Evolutionary conservation across 2,797 vertebrate genomes (phyloP).

Genomic region (Platyrinchus mystaceus): DNA sequence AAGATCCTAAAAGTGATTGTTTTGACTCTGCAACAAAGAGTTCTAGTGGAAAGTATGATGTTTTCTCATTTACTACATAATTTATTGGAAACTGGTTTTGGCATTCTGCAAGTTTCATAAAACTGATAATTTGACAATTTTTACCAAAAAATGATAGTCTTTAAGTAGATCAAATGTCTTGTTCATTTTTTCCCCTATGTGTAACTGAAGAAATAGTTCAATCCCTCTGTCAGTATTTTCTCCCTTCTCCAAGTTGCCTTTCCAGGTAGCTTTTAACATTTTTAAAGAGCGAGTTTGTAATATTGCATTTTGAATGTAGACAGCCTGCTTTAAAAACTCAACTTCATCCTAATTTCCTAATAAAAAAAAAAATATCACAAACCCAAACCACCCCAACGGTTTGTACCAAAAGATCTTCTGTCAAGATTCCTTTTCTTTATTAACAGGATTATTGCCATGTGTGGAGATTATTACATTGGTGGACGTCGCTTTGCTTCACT

Average conservation of each 20-base stretch:
- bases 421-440: neutral
- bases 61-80: neutral
- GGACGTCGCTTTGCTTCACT: constrained; percentile 95
- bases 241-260: neutral
- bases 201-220: neutral
- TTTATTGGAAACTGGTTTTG: neutral
- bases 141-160: neutral
- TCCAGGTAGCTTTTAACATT: neutral
- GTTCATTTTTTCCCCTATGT: neutral
- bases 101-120: neutral
- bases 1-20: neutral
- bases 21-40: neutral
- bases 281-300: neutral
- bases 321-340: neutral
- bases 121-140: neutral
- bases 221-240: neutral
- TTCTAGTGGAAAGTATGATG: neutral
- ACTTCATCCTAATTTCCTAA: neutral
- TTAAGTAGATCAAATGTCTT: neutral
- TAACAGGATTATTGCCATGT: constrained; percentile 96
- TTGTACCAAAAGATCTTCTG: neutral
- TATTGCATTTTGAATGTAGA: neutral
- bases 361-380: neutral
- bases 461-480: constrained; percentile 97
- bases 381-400: neutral